phyloP scores from a whole-genome alignment of 2,888 invertebrate genomes.

The Diachrysia chrysitis region DNA sequence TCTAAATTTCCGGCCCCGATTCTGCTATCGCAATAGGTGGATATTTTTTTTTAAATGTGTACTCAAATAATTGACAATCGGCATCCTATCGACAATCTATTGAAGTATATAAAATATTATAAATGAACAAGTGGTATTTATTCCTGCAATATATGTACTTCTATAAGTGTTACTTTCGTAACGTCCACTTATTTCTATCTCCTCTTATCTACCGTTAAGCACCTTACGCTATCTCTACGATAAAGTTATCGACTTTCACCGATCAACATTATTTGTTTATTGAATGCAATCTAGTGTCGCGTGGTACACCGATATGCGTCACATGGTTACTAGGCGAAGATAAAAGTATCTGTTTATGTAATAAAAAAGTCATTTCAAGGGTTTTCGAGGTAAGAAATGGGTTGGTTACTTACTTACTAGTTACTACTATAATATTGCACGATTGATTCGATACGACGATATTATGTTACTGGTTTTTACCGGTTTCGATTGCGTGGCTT shows the following conservation, averaged over 20 bases:
- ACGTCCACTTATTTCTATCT: constrained; percentile 30
- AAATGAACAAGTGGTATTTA: too few relatives aligned
- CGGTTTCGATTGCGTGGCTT: neutral
- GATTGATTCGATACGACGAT: neutral
- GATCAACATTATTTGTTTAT: constrained; percentile 47
- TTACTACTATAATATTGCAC: neutral
- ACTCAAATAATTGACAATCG: too few relatives aligned
- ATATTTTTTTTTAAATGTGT: too few relatives aligned
- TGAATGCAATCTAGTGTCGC: constrained; percentile 38
- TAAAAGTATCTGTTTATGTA: constrained; percentile 39
- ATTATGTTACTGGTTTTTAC: neutral
- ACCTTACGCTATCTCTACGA: constrained; percentile 41
- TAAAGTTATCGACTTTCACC: constrained; percentile 52
- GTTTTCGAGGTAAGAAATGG: constrained; percentile 5
- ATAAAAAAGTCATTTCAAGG: constrained; percentile 46
- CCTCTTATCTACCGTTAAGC: constrained; percentile 34
- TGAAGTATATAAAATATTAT: too few relatives aligned
- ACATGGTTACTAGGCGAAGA: constrained; percentile 44
- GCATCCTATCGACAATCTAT: too few relatives aligned
- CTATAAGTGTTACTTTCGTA: too few relatives aligned
- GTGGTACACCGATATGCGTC: constrained; percentile 21
- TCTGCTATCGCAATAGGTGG: too few relatives aligned
- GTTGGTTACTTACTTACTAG: neutral
- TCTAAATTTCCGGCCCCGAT: too few relatives aligned
- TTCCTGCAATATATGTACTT: too few relatives aligned